Percentiles rank a stretch among this genome's conserved stretches.
Conservation (phyloP, 2,113 vertebrate genomes). For the Gnathonemus longibarbis region DNA sequence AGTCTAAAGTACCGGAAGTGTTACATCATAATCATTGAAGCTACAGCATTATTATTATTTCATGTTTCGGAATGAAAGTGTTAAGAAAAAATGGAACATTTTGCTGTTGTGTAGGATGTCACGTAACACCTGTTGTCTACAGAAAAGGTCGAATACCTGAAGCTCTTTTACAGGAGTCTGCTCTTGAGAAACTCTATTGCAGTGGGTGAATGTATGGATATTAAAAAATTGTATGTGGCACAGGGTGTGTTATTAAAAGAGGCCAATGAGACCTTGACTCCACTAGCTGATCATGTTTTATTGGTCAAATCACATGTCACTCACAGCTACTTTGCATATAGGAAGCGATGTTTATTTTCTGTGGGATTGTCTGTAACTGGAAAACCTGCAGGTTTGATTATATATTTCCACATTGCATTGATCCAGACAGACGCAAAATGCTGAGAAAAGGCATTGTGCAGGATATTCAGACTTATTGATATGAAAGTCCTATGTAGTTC, state of each 20-base stretch:
- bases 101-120: neutral
- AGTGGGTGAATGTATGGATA: neutral
- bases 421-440: neutral
- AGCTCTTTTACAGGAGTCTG: neutral
- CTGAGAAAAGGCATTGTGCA: neutral
- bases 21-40: neutral
- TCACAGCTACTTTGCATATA: neutral
- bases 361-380: neutral
- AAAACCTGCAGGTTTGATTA: neutral
- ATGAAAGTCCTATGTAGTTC: neutral
- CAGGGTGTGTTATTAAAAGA: neutral
- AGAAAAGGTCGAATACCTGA: neutral
- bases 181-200: neutral
- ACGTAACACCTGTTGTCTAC: neutral
- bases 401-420: neutral
- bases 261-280: neutral
- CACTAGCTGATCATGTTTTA: neutral
- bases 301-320: neutral
- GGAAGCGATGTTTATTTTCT: neutral
- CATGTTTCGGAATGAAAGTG: neutral
- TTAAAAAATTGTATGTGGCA: neutral
- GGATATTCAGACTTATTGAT: neutral
- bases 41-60: neutral
- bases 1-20: neutral
- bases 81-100: neutral